Conservation (phyloP, 2,113 vertebrate species). For the Amazona guildingii region DNA sequence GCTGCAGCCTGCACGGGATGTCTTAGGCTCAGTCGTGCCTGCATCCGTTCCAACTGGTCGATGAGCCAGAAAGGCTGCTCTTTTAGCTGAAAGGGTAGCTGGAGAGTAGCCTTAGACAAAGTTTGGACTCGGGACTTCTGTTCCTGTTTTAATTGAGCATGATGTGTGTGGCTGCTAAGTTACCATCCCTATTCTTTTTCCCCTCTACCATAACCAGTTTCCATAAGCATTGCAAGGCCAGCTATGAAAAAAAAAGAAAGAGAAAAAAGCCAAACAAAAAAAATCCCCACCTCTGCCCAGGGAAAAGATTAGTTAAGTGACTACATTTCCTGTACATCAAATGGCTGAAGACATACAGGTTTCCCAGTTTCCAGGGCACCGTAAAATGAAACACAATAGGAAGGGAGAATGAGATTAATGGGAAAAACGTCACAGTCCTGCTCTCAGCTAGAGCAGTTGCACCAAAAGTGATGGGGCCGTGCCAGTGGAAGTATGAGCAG, state of each 20-base stretch:
- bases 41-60: neutral
- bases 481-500: neutral
- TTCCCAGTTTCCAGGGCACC: neutral
- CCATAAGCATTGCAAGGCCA: neutral
- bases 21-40: neutral
- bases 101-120: neutral
- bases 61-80: neutral
- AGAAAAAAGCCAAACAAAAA: neutral
- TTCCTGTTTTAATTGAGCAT: neutral
- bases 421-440: neutral
- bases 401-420: neutral
- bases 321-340: conserved; percentile 19
- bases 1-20: neutral
- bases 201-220: neutral
- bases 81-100: neutral
- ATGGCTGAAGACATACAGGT: neutral
- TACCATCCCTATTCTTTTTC: neutral
- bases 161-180: neutral
- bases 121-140: neutral
- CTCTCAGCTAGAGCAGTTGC: neutral
- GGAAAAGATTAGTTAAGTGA: neutral
- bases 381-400: neutral
- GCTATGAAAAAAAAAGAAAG: neutral
- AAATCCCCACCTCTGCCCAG: neutral
- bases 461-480: neutral